These are phyloP conservation scores for Amphiprion percula DNA, from an alignment of 2,113 vertebrate species.

Conservation along the genomic window DNA sequence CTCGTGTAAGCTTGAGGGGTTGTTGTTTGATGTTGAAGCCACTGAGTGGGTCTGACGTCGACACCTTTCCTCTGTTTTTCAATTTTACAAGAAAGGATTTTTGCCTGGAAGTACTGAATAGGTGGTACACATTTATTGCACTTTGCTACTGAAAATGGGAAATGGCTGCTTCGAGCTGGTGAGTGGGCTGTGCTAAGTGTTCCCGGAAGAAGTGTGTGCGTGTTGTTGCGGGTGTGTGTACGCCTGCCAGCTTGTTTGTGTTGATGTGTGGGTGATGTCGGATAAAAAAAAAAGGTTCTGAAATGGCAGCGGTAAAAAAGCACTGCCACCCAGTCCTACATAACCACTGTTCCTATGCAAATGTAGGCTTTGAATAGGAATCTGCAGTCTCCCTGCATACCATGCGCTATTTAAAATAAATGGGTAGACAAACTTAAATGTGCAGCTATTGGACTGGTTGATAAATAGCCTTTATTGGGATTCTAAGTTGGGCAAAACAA, in stretches of 20 bases:
- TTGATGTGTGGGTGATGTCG: constrained; percentile 67
- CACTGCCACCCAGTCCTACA: constrained; percentile 45
- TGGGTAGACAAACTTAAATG: neutral
- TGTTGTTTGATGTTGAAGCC: constrained; percentile 11
- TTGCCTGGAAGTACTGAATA: constrained; percentile 36
- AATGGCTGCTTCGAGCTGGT: constrained; percentile 65
- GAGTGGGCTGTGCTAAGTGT: constrained; percentile 69
- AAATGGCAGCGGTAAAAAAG: constrained; percentile 69
- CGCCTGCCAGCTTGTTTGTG: constrained; percentile 63
- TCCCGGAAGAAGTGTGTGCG: constrained; percentile 48
- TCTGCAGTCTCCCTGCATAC: neutral
- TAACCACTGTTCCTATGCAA: constrained; percentile 51
- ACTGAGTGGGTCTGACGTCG: neutral
- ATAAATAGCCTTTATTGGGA: neutral
- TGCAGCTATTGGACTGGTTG: neutral
- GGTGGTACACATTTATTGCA: constrained; percentile 30
- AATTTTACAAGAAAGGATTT: constrained; percentile 13
- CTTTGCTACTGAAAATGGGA: constrained; percentile 54
- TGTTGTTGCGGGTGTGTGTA: constrained; percentile 17
- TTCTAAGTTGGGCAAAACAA: neutral
- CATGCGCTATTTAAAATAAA: neutral
- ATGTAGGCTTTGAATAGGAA: constrained; percentile 41
- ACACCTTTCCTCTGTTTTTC: neutral
- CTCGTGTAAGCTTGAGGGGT: constrained; percentile 9
- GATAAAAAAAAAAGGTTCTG: constrained; percentile 61